Evolutionary conservation across 2,113 vertebrate genomes (phyloP), one percentile per base, ranked within the genome.

Genomic region (Corynorhinus townsendii): DNA sequence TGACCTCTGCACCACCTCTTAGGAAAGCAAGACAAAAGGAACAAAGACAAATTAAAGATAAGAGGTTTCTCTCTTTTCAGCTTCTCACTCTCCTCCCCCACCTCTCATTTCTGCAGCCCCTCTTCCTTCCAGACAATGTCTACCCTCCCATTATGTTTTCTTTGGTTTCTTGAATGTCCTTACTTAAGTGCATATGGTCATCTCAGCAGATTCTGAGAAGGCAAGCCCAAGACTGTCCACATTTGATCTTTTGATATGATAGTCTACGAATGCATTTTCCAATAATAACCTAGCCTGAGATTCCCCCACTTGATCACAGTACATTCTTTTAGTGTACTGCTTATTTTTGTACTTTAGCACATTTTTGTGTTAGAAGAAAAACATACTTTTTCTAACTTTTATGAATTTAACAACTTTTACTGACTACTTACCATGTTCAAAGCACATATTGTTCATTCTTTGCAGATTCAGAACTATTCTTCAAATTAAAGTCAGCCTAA

Each of bases 321-420:
- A 49, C 16, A 20, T 16, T 89, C 66, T 38, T 86, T 24, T 15
- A 66, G 35, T 77, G 43, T 87, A 66, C 11, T 83, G 54, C 14
- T 72, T 64, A 35, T n/a, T 93, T 94, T 76, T 76, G n/a, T 76
- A 76, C 49, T 72, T 88, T 69, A 94, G 82, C 19, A 90, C 14
- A 43, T 52, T 86, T 52, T 40, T 43, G 49, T 28, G 56, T 87
- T 75, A 72, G 38, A 45, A 90, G 59, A 72, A 90, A 86, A 87
- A 89, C 26, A 79, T 35, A 45, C 33, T 79, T 76, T 66, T 81
- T 54, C 72, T 54, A 95, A 80, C 24, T 93, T 89, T 49, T n/a
- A 52, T 38, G 19, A 45, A 91, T 81, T 81, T 59, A 90, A 86
- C n/a, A 89, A 28, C 5, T 68, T 49, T 54, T 59, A 80, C 10